Base-by-base conservation (phyloP, 2,797 vertebrate species). In the Amblyopsis hoosieri region DNA sequence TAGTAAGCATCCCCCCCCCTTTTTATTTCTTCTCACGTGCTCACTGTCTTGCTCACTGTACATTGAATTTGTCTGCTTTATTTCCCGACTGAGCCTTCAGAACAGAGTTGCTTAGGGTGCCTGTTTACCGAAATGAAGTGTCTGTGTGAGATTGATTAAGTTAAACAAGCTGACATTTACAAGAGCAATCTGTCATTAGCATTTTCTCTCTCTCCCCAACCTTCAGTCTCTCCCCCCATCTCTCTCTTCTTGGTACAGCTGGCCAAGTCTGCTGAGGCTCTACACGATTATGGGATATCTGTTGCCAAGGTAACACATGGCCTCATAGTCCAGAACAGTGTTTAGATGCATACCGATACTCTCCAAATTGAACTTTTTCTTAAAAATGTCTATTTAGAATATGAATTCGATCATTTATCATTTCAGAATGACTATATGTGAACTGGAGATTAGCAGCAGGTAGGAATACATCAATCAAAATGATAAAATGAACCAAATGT, bases 231-330 rank as follows among this genome's bases (percentile, higher is more conserved):
- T 75, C 86, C 90, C 12, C 82, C 88, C 50, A 78, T 91, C 45
- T 81, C 85, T 58, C 51, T 92, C 12, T 96, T 96, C 78, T 70
- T 97, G 77, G 78, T 90, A 75, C 93, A 96, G 84, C 56, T 97
- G 56, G 89, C 92, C 59, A 90, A 89, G 70, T 95, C 95, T 2
- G 87, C 89, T 10, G 86, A 87, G 37, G 88, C 85, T 11, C 89
- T 97, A 31, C 87, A 91, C 71, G 94, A 95, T 65, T 96, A 95
- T 76, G 95, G 94, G 1, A 89, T 97, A 60, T 83, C 88, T 45
- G 94, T 95, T 63, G 91, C 92, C 57, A 96, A 93, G 93, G 96
- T 96, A 90, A 78, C 33, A 3, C 0, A 6, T 5, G 8, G 10
- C 57, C 33, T 37, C 33, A 6, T 37, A 37, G 33, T 37, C 33